A percentile compares a stretch with the other conserved stretches of the same genome.
These are phyloP conservation scores for Acipenser oxyrinchus DNA, from an alignment of 2,797 vertebrate species.

Conservation along the genomic window DNA sequence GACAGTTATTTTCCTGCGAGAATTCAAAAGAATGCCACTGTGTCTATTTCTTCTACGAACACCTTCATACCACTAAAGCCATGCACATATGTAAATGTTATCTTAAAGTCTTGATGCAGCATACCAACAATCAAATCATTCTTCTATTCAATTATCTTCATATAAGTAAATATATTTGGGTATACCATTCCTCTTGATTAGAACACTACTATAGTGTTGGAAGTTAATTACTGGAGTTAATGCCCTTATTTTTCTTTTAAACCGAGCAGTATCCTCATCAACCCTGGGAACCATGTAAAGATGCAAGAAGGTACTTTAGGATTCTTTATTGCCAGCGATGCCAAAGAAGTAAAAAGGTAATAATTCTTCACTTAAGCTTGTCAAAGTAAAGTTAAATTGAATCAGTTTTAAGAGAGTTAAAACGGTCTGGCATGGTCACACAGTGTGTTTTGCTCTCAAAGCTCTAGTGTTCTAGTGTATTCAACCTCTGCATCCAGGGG, in stretches of 20 bases:
- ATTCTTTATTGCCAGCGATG: conserved; percentile 98
- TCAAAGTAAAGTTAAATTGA: too few relatives aligned
- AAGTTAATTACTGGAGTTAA: conserved; percentile 14
- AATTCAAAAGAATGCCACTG: background rate
- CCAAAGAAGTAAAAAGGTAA: conserved; percentile 99
- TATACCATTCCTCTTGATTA: conserved; percentile 80
- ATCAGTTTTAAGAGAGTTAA: too few relatives aligned
- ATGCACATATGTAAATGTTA: background rate
- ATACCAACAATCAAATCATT: conserved; percentile 3
- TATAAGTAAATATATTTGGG: conserved; percentile 23
- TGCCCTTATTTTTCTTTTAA: conserved; percentile 37
- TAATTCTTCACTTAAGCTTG: background rate
- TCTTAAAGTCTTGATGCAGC: conserved; percentile 4
- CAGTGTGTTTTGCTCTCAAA: too few relatives aligned
- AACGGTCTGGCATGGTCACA: too few relatives aligned
- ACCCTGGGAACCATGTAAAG: conserved; percentile 95
- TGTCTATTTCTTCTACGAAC: background rate
- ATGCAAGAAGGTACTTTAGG: conserved; percentile 97
- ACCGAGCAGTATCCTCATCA: conserved; percentile 88
- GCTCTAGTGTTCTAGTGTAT: too few relatives aligned
- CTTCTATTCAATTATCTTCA: background rate
- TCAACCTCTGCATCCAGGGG: too few relatives aligned
- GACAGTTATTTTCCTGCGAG: too few relatives aligned
- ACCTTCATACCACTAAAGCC: conserved; percentile 4
- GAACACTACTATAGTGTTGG: conserved; percentile 27